Percentiles rank a stretch among this genome's conserved stretches.
Conservation (phyloP, 1,140 invertebrate species). For the Conus betulinus region DNA sequence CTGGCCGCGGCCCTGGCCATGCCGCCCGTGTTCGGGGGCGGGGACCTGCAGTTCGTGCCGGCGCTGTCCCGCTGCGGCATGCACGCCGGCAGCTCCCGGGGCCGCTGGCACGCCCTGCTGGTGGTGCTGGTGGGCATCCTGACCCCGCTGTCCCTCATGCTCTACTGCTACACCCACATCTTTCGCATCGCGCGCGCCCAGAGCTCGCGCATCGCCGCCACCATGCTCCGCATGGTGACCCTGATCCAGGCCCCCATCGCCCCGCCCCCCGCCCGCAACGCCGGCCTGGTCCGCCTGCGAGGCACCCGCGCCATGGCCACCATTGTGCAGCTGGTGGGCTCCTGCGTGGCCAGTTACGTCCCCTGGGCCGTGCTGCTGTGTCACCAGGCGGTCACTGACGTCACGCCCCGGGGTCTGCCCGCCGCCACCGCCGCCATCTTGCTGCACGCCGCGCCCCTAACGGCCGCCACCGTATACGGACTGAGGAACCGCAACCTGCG, state of each 20-base stretch:
- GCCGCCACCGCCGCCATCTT: constrained; percentile 58
- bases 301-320: constrained; percentile 67
- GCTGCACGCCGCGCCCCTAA: constrained; percentile 63
- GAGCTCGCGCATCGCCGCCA: constrained; percentile 67
- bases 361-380: constrained; percentile 61
- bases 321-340: constrained; percentile 65
- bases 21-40: constrained; percentile 58
- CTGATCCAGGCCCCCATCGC: constrained; percentile 66
- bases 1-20: constrained; percentile 46
- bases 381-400: constrained; percentile 42
- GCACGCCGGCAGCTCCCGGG: constrained; percentile 43
- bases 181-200: constrained; percentile 65
- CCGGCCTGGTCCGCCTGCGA: constrained; percentile 49
- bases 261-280: constrained; percentile 46
- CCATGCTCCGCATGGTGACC: constrained; percentile 67
- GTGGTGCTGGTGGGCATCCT: constrained; percentile 52
- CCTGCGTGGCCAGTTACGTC: constrained; percentile 64
- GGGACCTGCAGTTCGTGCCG: constrained; percentile 50
- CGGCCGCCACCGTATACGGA: constrained; percentile 64
- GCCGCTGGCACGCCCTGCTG: constrained; percentile 58
- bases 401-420: constrained; percentile 43
- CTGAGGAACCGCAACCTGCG: constrained; percentile 64
- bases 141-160: constrained; percentile 58
- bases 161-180: constrained; percentile 67
- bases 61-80: constrained; percentile 57